Base-by-base conservation (phyloP, 2,113 vertebrate genomes). In the Neotragus pygmaeus region DNA sequence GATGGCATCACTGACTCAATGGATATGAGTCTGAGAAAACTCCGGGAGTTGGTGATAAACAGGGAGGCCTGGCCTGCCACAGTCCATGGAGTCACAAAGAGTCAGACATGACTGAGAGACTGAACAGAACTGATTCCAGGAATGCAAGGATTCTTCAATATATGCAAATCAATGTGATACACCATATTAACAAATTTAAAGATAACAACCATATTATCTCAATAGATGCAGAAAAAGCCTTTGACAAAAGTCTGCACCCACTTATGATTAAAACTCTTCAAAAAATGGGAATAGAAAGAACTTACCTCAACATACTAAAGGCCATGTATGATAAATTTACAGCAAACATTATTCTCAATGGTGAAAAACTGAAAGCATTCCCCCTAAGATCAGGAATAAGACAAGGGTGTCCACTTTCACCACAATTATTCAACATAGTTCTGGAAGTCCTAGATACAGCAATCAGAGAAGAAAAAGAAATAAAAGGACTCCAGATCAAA, bases 51-150 rank as follows among this genome's bases (percentile, higher is more conserved):
- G 11, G 66, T 39, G 21, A 39, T 39, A 39, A 39, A 39, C 66
- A 73, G 21, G 21, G 36, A 36, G 36, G 66, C 66, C 66, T 73
- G n/a, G n/a, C 0, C 9, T 70, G 66, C 36, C 1, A 0, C 66
- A 39, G 36, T 39, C 10, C 66, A 39, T 73, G 21, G 66, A 10
- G 19, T 73, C 66, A 39, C 36, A 73, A 23, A 73, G 66, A 73
- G 5, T 73, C 36, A 23, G 36, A 39, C 21, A 36, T 70, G 66
- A 73, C 36, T 36, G n/a, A 39, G 64, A n/a, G 5, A 73, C 66
- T 39, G 21, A 25, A 39, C 62, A 21, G 64, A 66, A 36, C n/a
- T 70, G 64, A 70, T 70, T 70, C 64, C n/a, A 70, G 17, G 64
- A 70, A 70, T 36, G n/a, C 64, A 70, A 70, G 17, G n/a, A 36